These are phyloP conservation scores for Porites rus DNA, from an alignment of 92 coral and sea anemone species.

Conservation along the genomic window DNA sequence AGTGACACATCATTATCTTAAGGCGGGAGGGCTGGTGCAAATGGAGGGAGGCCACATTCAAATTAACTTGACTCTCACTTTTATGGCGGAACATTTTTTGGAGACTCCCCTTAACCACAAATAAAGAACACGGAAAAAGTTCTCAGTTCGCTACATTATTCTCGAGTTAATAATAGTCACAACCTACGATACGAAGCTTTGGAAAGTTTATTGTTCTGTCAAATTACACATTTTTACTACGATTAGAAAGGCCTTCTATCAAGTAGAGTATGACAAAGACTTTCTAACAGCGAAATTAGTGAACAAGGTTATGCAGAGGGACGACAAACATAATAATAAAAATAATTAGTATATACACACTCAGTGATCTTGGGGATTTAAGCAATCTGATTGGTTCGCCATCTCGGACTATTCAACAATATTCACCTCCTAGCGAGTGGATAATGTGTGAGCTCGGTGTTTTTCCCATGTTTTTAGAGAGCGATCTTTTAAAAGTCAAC, in stretches of 20 bases:
- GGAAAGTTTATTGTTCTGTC: background rate
- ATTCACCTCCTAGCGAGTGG: no score
- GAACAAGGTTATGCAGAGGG: background rate
- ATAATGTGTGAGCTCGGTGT: no score
- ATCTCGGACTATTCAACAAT: no score
- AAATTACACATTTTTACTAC: background rate
- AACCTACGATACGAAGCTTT: background rate
- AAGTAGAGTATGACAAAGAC: background rate
- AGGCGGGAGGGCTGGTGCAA: background rate
- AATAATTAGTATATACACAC: no score
- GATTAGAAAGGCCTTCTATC: background rate
- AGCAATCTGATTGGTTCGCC: no score
- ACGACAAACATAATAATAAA: background rate
- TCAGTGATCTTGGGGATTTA: no score
- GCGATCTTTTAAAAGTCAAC: no score
- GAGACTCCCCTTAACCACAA: background rate
- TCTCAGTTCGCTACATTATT: background rate
- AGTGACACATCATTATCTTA: no score
- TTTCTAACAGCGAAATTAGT: background rate
- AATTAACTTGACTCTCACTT: background rate
- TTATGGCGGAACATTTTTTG: background rate
- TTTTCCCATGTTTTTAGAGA: no score
- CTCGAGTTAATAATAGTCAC: background rate
- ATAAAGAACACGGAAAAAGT: background rate
- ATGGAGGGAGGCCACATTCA: background rate